Conservation (phyloP, 2,113 vertebrate species). For the Channa argus region DNA sequence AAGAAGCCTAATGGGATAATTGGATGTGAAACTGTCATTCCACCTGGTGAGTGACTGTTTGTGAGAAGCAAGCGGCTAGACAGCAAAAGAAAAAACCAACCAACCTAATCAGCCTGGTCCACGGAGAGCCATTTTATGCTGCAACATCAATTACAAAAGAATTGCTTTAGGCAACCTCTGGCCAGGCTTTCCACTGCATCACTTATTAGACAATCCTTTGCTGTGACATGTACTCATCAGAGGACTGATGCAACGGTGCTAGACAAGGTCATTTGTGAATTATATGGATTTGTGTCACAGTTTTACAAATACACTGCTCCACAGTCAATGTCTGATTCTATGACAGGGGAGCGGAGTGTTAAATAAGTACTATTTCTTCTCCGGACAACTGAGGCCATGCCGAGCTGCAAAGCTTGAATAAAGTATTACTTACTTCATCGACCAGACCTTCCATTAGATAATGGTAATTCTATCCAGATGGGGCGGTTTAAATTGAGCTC, state of each 20-base stretch:
- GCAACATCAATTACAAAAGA: constrained; percentile 79
- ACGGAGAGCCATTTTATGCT: constrained; percentile 75
- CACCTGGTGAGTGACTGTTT: constrained; percentile 66
- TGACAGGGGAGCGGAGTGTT: constrained; percentile 7
- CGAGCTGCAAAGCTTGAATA: not conserved
- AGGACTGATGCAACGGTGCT: constrained; percentile 59
- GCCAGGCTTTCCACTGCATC: constrained; percentile 71
- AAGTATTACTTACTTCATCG: constrained; percentile 15
- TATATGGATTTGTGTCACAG: constrained; percentile 69
- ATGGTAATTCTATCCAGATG: constrained; percentile 7
- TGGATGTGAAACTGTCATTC: constrained; percentile 70
- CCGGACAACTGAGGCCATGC: constrained; percentile 1
- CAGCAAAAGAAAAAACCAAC: constrained; percentile 53
- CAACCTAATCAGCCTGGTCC: constrained; percentile 71
- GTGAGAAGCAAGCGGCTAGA: constrained; percentile 43
- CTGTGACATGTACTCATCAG: constrained; percentile 79
- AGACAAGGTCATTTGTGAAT: constrained; percentile 74
- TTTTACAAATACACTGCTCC: constrained; percentile 48
- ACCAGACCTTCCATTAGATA: constrained; percentile 20
- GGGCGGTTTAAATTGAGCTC: constrained; percentile 9
- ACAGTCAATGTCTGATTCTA: constrained; percentile 31
- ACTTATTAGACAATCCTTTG: constrained; percentile 78
- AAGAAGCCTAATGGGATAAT: constrained; percentile 69
- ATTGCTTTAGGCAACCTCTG: constrained; percentile 78
- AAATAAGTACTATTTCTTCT: constrained; percentile 41